Percentiles rank a stretch among this genome's conserved stretches.
phyloP scores from a whole-genome alignment of 1,140 invertebrate species.

The Drosophila pseudoobscura region DNA sequence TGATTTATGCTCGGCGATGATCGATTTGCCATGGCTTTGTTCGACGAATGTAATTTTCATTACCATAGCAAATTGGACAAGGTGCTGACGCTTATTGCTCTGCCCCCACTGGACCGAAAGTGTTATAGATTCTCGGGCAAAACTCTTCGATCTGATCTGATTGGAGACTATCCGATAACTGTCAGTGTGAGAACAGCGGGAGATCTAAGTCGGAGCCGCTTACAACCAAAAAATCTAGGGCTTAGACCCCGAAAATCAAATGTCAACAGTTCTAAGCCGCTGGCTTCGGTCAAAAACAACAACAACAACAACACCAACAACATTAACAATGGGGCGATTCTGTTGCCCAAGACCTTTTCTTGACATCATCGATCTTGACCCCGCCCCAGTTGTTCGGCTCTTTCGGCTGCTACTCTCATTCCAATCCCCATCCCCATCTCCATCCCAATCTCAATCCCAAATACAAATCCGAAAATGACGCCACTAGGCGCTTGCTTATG shows the following conservation, averaged over 20 bases:
- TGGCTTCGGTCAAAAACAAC: slow-evolving; percentile 16
- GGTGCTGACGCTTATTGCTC: slow-evolving; percentile 79
- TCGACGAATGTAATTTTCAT: slow-evolving; percentile 75
- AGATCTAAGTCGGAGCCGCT: slow-evolving; percentile 44
- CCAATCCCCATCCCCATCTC: background rate
- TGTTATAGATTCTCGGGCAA: slow-evolving; percentile 55
- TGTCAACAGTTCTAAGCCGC: slow-evolving; percentile 68
- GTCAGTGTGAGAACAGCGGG: slow-evolving; percentile 49
- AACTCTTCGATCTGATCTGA: slow-evolving; percentile 11
- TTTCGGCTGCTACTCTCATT: background rate
- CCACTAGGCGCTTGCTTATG: slow-evolving; percentile 72
- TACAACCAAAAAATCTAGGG: slow-evolving; percentile 22
- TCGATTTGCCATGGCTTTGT: slow-evolving; percentile 69
- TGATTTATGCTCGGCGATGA: slow-evolving; percentile 68
- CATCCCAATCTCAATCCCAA: slow-evolving; percentile 22
- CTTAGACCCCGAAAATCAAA: slow-evolving; percentile 55
- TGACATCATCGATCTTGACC: slow-evolving; percentile 79
- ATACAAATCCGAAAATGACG: slow-evolving; percentile 63
- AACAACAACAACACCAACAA: too few species aligned
- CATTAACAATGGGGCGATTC: slow-evolving; percentile 9
- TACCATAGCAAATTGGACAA: slow-evolving; percentile 82
- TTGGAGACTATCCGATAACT: slow-evolving; percentile 15
- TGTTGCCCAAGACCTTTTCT: slow-evolving; percentile 51
- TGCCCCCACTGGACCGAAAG: slow-evolving; percentile 35
- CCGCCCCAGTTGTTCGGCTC: slow-evolving; percentile 58